phyloP scores from a whole-genome alignment of 2,113 vertebrate genomes.

The Leptosomus discolor region DNA sequence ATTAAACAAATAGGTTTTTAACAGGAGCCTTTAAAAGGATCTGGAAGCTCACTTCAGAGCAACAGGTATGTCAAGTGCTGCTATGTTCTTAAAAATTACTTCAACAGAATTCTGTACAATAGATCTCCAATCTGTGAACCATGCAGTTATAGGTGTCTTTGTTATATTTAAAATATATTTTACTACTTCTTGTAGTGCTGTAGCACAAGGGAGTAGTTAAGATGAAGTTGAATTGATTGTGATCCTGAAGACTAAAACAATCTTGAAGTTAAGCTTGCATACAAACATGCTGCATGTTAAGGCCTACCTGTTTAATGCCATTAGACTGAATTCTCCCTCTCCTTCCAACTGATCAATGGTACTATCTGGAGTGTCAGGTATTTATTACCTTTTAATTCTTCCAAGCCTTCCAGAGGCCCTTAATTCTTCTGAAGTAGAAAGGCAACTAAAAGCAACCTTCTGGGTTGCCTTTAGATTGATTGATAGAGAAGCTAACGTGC shows the following conservation, averaged over 20 bases:
- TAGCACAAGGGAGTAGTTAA: background rate
- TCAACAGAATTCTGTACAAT: background rate
- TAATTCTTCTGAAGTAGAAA: background rate
- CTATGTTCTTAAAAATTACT: background rate
- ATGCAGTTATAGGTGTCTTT: background rate
- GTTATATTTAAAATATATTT: background rate
- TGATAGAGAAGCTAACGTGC: background rate
- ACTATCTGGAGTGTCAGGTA: background rate
- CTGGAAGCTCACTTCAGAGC: background rate
- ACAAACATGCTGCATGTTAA: background rate
- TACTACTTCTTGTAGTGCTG: background rate
- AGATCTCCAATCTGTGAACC: background rate
- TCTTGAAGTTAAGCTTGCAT: background rate
- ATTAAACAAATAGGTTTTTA: background rate
- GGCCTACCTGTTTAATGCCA: background rate
- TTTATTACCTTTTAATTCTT: background rate
- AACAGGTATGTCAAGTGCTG: background rate
- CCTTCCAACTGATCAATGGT: background rate
- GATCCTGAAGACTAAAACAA: background rate
- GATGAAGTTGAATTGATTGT: background rate
- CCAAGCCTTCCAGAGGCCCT: background rate
- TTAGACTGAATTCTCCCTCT: background rate
- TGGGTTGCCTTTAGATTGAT: background rate
- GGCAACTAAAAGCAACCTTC: background rate
- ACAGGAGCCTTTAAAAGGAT: background rate